Percentiles rank a stretch among this genome's conserved stretches.
These are phyloP conservation scores for Frieseomelitta varia DNA, from an alignment of 1,140 invertebrate genomes.

Conservation along the genomic window DNA sequence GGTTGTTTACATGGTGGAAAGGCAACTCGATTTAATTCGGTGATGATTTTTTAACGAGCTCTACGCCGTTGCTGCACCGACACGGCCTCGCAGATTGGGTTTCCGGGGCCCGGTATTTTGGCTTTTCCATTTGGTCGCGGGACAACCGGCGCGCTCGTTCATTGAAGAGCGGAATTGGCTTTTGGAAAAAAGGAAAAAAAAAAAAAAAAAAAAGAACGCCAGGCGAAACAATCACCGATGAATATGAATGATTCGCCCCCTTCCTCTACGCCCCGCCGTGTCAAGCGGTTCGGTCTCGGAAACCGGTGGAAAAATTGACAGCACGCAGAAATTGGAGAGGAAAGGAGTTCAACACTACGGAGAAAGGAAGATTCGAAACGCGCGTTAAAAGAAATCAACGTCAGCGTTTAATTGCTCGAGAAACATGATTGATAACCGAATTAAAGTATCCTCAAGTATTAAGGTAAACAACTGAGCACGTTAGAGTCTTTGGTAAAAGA, in stretches of 20 bases:
- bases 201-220: neutral
- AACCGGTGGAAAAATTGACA: neutral
- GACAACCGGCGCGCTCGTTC: neutral
- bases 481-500: neutral
- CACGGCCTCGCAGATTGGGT: slow-evolving; percentile 48
- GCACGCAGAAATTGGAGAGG: neutral
- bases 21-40: slow-evolving; percentile 81
- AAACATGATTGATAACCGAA: neutral
- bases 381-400: neutral
- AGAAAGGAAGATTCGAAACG: neutral
- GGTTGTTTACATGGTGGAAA: slow-evolving; percentile 79
- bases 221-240: slow-evolving; percentile 32
- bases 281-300: too few species aligned
- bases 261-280: too few species aligned
- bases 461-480: neutral
- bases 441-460: neutral
- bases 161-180: slow-evolving; percentile 50
- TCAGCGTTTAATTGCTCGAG: neutral
- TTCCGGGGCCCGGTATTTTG: neutral
- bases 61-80: slow-evolving; percentile 50
- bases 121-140: slow-evolving; percentile 31
- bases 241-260: slow-evolving; percentile 10
- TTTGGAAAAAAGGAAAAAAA: neutral
- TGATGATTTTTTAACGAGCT: slow-evolving; percentile 83
- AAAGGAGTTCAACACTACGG: neutral